These are phyloP conservation scores for Bradypodion pumilum DNA, from an alignment of 2,797 vertebrate species.

Conservation along the genomic window DNA sequence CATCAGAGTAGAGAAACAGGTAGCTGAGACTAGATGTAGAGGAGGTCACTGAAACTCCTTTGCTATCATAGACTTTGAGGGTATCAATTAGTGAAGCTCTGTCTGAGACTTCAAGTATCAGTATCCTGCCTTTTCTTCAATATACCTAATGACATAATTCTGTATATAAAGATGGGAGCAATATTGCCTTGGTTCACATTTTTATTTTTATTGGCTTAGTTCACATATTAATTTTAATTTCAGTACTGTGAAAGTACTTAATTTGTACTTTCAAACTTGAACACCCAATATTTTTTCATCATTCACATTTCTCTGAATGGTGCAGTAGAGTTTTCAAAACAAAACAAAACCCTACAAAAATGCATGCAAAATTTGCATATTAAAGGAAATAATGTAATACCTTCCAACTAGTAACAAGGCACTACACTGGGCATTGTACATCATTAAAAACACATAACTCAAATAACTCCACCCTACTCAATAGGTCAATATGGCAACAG, in stretches of 20 bases:
- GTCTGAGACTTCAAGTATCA: neutral
- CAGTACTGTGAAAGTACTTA: too few species aligned
- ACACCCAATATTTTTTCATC: neutral
- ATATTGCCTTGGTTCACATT: neutral
- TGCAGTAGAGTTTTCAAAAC: neutral
- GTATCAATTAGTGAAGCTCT: neutral
- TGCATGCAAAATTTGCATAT: neutral
- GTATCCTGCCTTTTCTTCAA: neutral
- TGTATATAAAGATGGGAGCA: neutral
- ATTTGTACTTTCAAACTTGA: neutral
- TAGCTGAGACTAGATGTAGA: neutral
- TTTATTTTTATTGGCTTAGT: neutral
- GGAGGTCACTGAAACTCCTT: neutral
- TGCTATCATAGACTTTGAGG: neutral
- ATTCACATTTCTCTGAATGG: neutral
- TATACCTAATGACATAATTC: neutral
- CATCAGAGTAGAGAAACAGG: neutral
- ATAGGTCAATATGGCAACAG: too few species aligned
- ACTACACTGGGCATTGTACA: too few species aligned
- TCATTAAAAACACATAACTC: too few species aligned
- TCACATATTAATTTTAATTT: too few species aligned
- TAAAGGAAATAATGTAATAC: neutral
- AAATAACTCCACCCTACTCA: too few species aligned
- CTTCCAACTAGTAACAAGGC: too few species aligned
- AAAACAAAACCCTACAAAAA: neutral